Percentiles rank a stretch among this genome's conserved stretches.
phyloP scores from a whole-genome alignment of 1,140 invertebrate genomes.

The Brachionus asplanchnoidis region DNA sequence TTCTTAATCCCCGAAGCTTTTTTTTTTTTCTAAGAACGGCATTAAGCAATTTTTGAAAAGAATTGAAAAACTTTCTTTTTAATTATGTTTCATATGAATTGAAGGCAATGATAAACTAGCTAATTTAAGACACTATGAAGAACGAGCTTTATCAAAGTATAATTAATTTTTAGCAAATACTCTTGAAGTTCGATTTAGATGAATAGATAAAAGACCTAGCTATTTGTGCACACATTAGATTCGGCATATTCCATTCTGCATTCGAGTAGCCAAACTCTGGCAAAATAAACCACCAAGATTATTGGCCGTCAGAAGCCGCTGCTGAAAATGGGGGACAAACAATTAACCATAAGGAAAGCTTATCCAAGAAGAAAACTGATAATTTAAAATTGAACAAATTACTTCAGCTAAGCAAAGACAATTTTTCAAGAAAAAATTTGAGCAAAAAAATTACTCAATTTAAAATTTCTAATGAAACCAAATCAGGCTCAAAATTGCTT shows the following conservation, averaged over 20 bases:
- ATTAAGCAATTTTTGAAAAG: not conserved
- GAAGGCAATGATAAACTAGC: not conserved
- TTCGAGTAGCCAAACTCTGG: not conserved
- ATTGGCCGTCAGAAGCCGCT: not conserved
- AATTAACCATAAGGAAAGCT: not conserved
- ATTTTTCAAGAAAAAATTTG: not conserved
- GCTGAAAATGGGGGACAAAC: not conserved
- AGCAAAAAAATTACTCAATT: not conserved
- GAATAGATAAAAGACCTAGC: not conserved
- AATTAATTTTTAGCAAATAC: not conserved
- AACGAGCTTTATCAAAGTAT: not conserved
- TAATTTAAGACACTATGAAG: not conserved
- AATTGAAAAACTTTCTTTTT: not conserved
- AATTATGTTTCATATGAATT: not conserved
- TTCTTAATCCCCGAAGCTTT: not conserved
- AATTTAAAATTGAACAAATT: not conserved
- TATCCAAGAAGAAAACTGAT: conserved; percentile 1
- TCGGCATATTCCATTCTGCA: not conserved
- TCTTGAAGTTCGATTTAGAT: not conserved
- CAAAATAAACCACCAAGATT: not conserved
- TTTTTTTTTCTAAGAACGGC: not conserved
- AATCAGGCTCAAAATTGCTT: not conserved
- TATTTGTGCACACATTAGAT: not conserved
- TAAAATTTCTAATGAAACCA: not conserved
- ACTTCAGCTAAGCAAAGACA: not conserved